These are phyloP conservation scores for Schizotus pectinicornis DNA, from an alignment of 2,888 invertebrate genomes.

Conservation along the genomic window DNA sequence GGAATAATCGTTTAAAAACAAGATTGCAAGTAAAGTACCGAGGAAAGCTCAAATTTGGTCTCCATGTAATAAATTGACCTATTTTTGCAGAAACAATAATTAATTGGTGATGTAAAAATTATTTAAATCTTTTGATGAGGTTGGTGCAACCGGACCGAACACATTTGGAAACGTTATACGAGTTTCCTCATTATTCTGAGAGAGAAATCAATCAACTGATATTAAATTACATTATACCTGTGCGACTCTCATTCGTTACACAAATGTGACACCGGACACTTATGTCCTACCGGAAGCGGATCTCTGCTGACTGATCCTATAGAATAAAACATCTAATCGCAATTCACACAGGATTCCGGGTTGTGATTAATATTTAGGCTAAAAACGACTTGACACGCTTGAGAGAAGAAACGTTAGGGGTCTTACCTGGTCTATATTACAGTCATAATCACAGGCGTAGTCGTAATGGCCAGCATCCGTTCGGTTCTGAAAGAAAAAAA, in stretches of 20 bases:
- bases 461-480: constrained; percentile 73
- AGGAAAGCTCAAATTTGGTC: too few species aligned
- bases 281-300: constrained; percentile 46
- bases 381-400: constrained; percentile 19
- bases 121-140: too few species aligned
- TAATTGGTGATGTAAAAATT: too few species aligned
- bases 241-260: neutral
- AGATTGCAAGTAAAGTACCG: too few species aligned
- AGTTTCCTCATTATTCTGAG: neutral
- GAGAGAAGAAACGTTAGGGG: constrained; percentile 11
- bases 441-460: constrained; percentile 72
- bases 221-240: neutral
- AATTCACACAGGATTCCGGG: constrained; percentile 19
- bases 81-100: too few species aligned
- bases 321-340: constrained; percentile 35
- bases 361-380: constrained; percentile 20
- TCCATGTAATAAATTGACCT: too few species aligned
- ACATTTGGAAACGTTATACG: too few species aligned
- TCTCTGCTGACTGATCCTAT: constrained; percentile 44
- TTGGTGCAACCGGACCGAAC: too few species aligned
- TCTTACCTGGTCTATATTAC: constrained; percentile 75
- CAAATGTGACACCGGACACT: constrained; percentile 28
- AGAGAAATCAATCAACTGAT: neutral
- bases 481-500: constrained; percentile 67
- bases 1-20: too few species aligned